These are phyloP conservation scores for Labroides dimidiatus DNA, from an alignment of 2,797 vertebrate species.

Conservation along the genomic window DNA sequence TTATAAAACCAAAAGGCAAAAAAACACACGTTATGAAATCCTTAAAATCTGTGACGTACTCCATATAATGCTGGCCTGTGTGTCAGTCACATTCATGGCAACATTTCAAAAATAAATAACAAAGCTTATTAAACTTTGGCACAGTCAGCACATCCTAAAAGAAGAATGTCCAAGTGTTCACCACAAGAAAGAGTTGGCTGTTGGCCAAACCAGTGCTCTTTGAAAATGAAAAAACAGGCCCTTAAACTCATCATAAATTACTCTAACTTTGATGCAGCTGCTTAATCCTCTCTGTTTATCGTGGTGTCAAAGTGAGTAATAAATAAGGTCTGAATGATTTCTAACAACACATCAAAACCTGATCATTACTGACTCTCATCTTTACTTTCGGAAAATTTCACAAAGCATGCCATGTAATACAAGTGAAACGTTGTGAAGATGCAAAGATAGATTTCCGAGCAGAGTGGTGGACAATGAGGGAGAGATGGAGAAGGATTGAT, in stretches of 20 bases:
- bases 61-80: neutral
- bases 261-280: neutral
- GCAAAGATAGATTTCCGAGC: conserved; percentile 20
- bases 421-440: neutral
- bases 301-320: neutral
- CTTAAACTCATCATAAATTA: neutral
- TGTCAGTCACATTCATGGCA: neutral
- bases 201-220: neutral
- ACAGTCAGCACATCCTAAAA: neutral
- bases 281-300: neutral
- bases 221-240: neutral
- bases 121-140: neutral
- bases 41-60: neutral
- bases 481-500: conserved; percentile 37
- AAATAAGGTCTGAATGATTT: neutral
- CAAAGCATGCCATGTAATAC: neutral
- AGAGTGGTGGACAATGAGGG: conserved; percentile 34
- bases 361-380: neutral
- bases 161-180: neutral
- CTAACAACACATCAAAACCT: neutral
- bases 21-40: neutral
- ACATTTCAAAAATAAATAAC: neutral
- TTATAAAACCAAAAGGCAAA: too few relatives aligned
- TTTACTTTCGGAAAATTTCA: neutral
- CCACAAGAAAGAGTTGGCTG: neutral